Evolutionary conservation across 2,888 invertebrate genomes (phyloP).

Genomic region (Drosophila borealis): DNA sequence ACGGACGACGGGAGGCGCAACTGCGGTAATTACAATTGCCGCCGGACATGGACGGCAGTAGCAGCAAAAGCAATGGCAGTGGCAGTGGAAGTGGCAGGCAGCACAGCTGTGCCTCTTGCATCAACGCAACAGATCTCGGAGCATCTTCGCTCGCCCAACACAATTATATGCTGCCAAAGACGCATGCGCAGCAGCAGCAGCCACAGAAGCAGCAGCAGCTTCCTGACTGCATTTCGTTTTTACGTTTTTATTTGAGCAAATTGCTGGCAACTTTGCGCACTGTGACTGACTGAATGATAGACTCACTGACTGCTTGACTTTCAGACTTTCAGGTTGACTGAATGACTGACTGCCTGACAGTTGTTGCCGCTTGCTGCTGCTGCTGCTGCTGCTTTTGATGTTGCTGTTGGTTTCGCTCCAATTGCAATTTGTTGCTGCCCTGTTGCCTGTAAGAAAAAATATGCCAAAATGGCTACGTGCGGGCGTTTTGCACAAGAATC

Average conservation of each 20-base stretch:
- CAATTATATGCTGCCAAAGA: conserved; percentile 81
- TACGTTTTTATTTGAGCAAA: conserved; percentile 82
- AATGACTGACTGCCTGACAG: conserved; percentile 72
- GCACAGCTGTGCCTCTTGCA: conserved; percentile 60
- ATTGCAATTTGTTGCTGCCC: conserved; percentile 58
- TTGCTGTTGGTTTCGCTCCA: conserved; percentile 43
- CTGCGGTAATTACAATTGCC: conserved; percentile 83
- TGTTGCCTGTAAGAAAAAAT: conserved; percentile 36
- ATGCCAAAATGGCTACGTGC: conserved; percentile 76
- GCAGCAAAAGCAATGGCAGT: conserved; percentile 35
- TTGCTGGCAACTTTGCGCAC: conserved; percentile 77
- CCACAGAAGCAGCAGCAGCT: conserved; percentile 26
- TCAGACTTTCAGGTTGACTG: conserved; percentile 68
- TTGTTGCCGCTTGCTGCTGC: conserved; percentile 43
- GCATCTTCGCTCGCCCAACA: conserved; percentile 70
- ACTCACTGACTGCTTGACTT: conserved; percentile 71
- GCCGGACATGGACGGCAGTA: conserved; percentile 77
- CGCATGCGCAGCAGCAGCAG: conserved; percentile 61
- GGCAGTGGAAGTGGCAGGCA: conserved; percentile 34
- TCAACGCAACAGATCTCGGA: conserved; percentile 57
- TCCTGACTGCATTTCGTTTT: conserved; percentile 70
- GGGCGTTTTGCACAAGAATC: conserved; percentile 74
- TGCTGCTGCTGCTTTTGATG: not conserved
- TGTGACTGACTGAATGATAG: conserved; percentile 80
- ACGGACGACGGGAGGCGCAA: conserved; percentile 80